Conservation (phyloP, 2,888 invertebrate genomes). For the Drosophila siamana region DNA sequence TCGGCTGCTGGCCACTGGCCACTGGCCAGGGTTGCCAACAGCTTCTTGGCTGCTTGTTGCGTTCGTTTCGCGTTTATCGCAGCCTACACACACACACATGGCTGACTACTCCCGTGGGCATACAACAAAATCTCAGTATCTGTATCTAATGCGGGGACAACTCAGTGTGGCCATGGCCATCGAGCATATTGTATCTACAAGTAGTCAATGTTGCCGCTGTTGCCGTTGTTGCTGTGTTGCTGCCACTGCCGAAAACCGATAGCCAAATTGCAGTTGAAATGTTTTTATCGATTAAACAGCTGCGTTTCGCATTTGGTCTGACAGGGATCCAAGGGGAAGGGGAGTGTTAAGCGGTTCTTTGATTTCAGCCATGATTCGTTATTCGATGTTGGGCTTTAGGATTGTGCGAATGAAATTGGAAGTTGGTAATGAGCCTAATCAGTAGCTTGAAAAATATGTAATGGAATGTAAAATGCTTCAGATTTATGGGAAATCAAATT, state of each 20-base stretch:
- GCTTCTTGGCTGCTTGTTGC: slow-evolving; percentile 24
- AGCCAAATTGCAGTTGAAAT: slow-evolving; percentile 70
- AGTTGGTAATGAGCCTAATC: slow-evolving; percentile 7
- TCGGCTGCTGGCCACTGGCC: slow-evolving; percentile 38
- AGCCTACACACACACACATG: slow-evolving; percentile 27
- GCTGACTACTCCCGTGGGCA: slow-evolving; percentile 62
- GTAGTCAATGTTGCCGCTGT: slow-evolving; percentile 49
- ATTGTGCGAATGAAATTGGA: slow-evolving; percentile 1
- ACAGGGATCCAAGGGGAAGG: not conserved
- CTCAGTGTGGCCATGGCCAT: slow-evolving; percentile 40
- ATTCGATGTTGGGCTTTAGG: not conserved
- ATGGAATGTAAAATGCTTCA: not conserved
- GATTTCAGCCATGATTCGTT: not conserved
- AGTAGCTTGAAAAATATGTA: not conserved
- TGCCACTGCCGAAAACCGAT: slow-evolving; percentile 43
- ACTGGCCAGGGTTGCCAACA: slow-evolving; percentile 50
- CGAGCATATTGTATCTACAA: slow-evolving; percentile 67
- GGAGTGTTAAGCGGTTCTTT: slow-evolving; percentile 1
- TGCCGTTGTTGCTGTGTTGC: slow-evolving; percentile 2
- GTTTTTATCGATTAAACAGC: slow-evolving; percentile 77
- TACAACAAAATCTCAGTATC: slow-evolving; percentile 61
- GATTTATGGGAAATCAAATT: not conserved
- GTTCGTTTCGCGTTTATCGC: slow-evolving; percentile 47
- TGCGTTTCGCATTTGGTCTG: slow-evolving; percentile 15
- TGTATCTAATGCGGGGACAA: slow-evolving; percentile 64